phyloP scores from a whole-genome alignment of 92 coral and sea anemone genomes.

The Siderastrea radians region DNA sequence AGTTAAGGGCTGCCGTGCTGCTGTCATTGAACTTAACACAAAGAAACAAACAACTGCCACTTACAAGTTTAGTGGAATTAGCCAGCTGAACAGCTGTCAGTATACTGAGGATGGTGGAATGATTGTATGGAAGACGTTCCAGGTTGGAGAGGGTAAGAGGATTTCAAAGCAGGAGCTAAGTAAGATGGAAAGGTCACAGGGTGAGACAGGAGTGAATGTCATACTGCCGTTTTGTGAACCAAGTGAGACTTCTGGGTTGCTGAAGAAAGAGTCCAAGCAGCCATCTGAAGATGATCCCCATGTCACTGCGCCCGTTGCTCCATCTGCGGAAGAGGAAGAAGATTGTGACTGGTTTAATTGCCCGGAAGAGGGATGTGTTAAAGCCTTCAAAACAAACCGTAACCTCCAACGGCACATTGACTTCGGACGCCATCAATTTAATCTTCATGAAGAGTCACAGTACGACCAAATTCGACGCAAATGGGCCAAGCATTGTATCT shows the following conservation, averaged over 20 bases:
- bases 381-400: neutral
- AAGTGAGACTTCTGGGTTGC: conserved; percentile 8
- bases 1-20: too few relatives aligned
- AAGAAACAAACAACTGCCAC: too few relatives aligned
- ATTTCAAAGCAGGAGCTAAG: too few relatives aligned
- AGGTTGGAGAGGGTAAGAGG: too few relatives aligned
- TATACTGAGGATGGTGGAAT: too few relatives aligned
- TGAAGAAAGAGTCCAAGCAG: conserved; percentile 22
- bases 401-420: conserved; percentile 57
- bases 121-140: too few relatives aligned
- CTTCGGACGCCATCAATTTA: conserved; percentile 39
- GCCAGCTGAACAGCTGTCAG: too few relatives aligned
- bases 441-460: conserved; percentile 63
- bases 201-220: conserved; percentile 12
- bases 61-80: too few relatives aligned
- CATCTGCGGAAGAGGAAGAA: neutral
- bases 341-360: conserved; percentile 18
- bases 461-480: conserved; percentile 48
- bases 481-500: conserved; percentile 62
- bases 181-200: neutral
- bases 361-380: conserved; percentile 63
- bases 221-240: conserved; percentile 22
- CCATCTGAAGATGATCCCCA: neutral
- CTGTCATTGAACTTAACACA: too few relatives aligned
- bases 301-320: neutral